Evolutionary conservation across 2,797 vertebrate genomes (phyloP).

Genomic region (Macropus fuliginosus): DNA sequence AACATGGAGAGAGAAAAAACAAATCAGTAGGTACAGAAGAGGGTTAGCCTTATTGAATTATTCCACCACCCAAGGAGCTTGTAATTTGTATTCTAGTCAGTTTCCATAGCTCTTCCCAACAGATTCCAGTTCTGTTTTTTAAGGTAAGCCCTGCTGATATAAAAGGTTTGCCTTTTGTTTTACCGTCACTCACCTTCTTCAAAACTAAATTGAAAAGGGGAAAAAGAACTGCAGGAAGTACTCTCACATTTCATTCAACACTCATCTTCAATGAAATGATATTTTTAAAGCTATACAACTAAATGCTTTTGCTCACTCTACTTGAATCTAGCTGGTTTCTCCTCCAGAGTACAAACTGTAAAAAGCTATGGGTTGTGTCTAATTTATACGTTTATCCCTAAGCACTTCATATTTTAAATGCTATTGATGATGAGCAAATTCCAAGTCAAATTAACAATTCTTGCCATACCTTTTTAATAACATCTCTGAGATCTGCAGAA

Average conservation of each 20-base stretch:
- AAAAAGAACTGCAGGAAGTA: neutral
- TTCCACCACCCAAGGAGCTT: neutral
- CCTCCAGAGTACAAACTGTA: neutral
- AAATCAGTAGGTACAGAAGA: neutral
- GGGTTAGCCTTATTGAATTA: neutral
- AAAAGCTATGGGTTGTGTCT: constrained; percentile 5
- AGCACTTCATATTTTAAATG: constrained; percentile 1
- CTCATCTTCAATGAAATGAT: neutral
- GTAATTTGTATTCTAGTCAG: neutral
- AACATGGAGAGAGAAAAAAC: neutral
- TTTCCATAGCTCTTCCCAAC: constrained; percentile 2
- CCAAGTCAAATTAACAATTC: constrained; percentile 2
- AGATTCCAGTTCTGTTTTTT: constrained; percentile 1
- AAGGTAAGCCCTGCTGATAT: neutral
- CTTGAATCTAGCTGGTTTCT: neutral
- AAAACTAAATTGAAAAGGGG: neutral
- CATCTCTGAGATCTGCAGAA: constrained; percentile 90
- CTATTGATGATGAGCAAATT: constrained; percentile 3
- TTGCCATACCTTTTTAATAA: constrained; percentile 93
- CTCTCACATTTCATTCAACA: neutral
- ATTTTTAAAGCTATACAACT: neutral
- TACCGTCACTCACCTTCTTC: neutral
- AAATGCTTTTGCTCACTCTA: neutral
- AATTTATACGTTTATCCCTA: neutral
- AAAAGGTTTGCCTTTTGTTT: neutral